Base-by-base conservation (phyloP, 2,888 invertebrate species). In the Automeris io region DNA sequence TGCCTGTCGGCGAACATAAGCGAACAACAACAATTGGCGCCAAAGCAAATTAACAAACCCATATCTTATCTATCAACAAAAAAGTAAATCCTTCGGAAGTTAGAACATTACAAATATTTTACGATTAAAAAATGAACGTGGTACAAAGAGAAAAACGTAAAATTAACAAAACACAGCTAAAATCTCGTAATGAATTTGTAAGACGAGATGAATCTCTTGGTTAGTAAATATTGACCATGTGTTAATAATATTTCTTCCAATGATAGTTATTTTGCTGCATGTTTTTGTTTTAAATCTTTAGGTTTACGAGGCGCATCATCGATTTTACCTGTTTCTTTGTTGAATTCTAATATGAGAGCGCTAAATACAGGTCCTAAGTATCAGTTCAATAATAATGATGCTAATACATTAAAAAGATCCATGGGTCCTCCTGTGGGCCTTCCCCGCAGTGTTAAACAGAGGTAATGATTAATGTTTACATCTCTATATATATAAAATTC, bases 91-190 rank as follows among this genome's bases (percentile, higher is more conserved):
- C n/a, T n/a, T n/a, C n/a, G n/a, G n/a, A n/a, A n/a, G n/a, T n/a
- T n/a, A n/a, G n/a, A n/a, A n/a, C n/a, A n/a, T n/a, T n/a, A n/a
- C n/a, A n/a, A n/a, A n/a, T n/a, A n/a, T n/a, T n/a, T n/a, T n/a
- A n/a, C n/a, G n/a, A n/a, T n/a, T n/a, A n/a, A n/a, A 67, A 45
- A 49, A 85, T 85, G 85, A 85, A 85, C 52, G 83, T 85, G 2
- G 74, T 82, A 2, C 57, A 72, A 49, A 57, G 75, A 50, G 75
- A 74, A 46, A 74, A 67, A 24, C 47, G 46, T 13, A 18, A 12
- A 0, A 59, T 53, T 35, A 7, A 11, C 0, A 75, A 70, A 59
- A 46, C 41, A 18, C 42, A 47, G 25, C 21, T 53, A 8, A 70
- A 57, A 52, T 42, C 39, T 5, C 74, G 62, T 53, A 68, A 72